phyloP scores from a whole-genome alignment of 2,797 vertebrate species.

The Dermochelys coriacea region DNA sequence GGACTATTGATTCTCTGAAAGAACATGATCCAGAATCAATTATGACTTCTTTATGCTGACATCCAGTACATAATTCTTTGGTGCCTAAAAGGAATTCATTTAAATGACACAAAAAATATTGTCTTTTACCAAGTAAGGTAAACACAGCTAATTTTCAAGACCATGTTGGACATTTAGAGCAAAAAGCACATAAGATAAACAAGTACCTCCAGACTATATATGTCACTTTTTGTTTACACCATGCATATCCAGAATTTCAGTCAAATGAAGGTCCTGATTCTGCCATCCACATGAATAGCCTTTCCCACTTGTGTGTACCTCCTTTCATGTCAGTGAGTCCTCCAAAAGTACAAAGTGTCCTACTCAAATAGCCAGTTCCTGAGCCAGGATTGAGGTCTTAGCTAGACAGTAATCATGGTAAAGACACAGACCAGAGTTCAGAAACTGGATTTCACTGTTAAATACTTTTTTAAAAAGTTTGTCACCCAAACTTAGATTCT shows the following conservation, averaged over 20 bases:
- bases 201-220: not conserved
- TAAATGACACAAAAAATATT: not conserved
- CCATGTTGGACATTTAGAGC: not conserved
- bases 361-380: not conserved
- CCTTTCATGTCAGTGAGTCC: not conserved
- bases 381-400: not conserved
- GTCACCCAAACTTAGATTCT: not conserved
- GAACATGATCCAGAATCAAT: constrained; percentile 27
- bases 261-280: not conserved
- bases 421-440: not conserved
- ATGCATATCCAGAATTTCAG: not conserved
- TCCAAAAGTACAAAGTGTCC: not conserved
- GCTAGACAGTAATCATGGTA: not conserved
- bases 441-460: not conserved
- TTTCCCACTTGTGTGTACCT: accelerated
- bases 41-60: constrained; percentile 6
- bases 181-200: not conserved
- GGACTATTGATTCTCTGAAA: constrained; percentile 8
- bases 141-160: not conserved
- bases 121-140: not conserved
- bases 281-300: not conserved
- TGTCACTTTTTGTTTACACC: not conserved
- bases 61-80: not conserved
- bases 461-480: not conserved
- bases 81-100: not conserved